Evolutionary conservation across 2,888 invertebrate species (phyloP).

Genomic region (Ferrisia virgata): DNA sequence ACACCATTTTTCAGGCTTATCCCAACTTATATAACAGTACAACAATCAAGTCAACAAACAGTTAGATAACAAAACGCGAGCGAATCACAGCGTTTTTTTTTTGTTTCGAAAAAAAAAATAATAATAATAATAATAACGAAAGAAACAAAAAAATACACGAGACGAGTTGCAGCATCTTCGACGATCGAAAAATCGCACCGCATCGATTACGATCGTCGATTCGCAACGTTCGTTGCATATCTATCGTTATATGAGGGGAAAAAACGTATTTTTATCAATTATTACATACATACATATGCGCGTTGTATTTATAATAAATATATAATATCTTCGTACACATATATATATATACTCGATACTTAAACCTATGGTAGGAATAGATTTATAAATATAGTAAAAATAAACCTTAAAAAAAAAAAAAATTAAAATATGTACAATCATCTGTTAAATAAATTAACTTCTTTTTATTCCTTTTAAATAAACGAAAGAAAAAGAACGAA

Average conservation of each 20-base stretch:
- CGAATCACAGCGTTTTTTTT: conserved; percentile 1
- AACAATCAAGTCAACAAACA: background rate
- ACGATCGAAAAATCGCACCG: background rate
- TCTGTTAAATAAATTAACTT: conserved; percentile 11
- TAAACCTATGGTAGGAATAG: conserved; percentile 15
- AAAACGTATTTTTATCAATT: background rate
- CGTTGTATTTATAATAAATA: background rate
- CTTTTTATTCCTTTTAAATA: conserved; percentile 8
- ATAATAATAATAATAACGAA: background rate
- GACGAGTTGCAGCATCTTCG: background rate
- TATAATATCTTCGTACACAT: background rate
- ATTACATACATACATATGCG: background rate
- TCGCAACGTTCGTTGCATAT: background rate
- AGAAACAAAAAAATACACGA: background rate
- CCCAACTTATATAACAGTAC: background rate
- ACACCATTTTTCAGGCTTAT: background rate
- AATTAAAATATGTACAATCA: background rate
- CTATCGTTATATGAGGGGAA: background rate
- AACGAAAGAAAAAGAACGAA: background rate
- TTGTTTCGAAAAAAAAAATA: no score
- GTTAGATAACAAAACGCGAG: background rate
- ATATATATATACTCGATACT: background rate
- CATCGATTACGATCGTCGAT: background rate
- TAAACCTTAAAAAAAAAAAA: background rate
- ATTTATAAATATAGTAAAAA: conserved; percentile 2